Conservation (phyloP, 2,113 vertebrate genomes). For the Lasiurus borealis region DNA sequence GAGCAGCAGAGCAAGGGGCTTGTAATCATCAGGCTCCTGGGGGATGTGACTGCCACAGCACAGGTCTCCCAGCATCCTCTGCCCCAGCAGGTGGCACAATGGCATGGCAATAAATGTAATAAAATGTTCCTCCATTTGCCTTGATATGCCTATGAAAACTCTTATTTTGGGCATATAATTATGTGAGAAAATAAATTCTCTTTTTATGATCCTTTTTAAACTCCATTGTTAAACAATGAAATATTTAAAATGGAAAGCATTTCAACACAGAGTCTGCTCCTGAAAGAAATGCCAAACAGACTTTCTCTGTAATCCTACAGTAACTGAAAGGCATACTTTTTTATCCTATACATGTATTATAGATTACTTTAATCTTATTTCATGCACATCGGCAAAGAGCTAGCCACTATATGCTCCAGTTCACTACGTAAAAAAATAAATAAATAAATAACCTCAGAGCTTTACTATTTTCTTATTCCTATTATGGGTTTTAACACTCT, state of each 20-base stretch:
- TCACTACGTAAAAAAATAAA: neutral
- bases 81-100: conserved; percentile 62
- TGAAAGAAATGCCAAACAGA: conserved; percentile 6
- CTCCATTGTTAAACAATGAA: neutral
- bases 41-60: neutral
- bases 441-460: neutral
- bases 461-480: neutral
- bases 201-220: conserved; percentile 36
- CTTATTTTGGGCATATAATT: conserved; percentile 21
- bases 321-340: conserved; percentile 21
- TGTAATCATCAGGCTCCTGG: neutral
- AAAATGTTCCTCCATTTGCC: conserved; percentile 48
- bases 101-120: conserved; percentile 42
- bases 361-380: neutral
- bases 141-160: conserved; percentile 46
- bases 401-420: neutral
- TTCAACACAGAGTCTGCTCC: neutral
- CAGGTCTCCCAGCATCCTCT: neutral
- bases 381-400: neutral
- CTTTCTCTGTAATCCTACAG: neutral
- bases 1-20: neutral
- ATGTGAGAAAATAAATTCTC: neutral
- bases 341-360: neutral
- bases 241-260: neutral
- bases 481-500: neutral